Conservation (phyloP, 2,113 vertebrate species). For the Phodopus roborovskii region DNA sequence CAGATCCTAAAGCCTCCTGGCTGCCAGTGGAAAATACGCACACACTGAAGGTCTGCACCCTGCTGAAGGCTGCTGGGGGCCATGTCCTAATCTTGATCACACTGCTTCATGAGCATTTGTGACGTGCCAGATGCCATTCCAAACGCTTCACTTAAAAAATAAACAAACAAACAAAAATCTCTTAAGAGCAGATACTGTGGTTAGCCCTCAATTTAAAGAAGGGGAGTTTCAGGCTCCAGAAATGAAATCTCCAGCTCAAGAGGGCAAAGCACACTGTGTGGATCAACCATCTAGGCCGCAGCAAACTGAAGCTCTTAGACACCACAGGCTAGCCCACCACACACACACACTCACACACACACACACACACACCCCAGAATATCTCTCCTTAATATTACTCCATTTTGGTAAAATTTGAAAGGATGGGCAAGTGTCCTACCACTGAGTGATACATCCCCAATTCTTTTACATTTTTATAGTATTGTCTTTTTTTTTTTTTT, state of each 20-base stretch:
- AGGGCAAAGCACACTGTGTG: not conserved
- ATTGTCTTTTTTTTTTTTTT: not conserved
- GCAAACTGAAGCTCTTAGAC: not conserved
- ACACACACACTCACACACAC: not conserved
- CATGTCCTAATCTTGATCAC: not conserved
- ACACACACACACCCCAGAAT: not conserved
- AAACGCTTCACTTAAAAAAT: not conserved
- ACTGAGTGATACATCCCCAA: not conserved
- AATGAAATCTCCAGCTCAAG: not conserved
- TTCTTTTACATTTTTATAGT: not conserved
- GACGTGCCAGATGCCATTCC: not conserved
- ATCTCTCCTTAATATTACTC: not conserved
- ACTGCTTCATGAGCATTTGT: not conserved
- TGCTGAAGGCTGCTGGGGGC: not conserved
- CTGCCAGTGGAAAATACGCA: not conserved
- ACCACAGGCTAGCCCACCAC: not conserved
- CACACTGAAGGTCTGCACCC: not conserved
- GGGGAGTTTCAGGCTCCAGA: not conserved
- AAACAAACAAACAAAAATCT: not conserved
- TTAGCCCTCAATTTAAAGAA: constrained; percentile 5
- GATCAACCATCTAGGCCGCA: not conserved
- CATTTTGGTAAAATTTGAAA: not conserved
- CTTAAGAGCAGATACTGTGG: not conserved
- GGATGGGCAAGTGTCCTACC: not conserved
- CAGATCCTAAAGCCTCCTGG: not conserved